phyloP scores from a whole-genome alignment of 2,113 vertebrate species.

The Rhea pennata region DNA sequence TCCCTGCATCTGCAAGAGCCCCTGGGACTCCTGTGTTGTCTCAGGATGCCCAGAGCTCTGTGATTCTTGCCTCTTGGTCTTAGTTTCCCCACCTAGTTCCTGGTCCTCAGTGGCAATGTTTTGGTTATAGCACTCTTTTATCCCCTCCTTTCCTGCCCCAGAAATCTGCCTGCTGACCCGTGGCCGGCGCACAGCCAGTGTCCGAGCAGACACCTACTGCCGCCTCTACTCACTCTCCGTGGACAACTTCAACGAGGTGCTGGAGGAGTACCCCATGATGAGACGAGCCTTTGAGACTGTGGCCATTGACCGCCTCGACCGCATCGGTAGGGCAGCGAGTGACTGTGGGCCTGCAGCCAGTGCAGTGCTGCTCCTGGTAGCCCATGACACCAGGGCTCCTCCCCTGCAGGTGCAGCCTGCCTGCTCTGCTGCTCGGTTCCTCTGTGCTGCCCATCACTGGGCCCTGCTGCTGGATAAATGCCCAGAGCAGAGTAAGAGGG shows the following conservation, averaged over 20 bases:
- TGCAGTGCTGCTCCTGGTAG: accelerated
- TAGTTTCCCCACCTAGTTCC: neutral
- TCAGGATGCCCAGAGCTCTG: accelerated
- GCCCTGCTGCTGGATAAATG: neutral
- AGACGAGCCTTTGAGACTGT: slow-evolving; percentile 95
- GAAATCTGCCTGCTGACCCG: slow-evolving; percentile 97
- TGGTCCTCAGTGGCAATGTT: accelerated
- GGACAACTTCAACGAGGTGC: slow-evolving; percentile 97
- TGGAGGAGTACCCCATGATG: slow-evolving; percentile 99
- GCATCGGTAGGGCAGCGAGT: slow-evolving; percentile 84
- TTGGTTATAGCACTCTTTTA: neutral
- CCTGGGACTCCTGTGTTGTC: accelerated
- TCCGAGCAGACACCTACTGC: slow-evolving; percentile 94
- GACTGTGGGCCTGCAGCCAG: accelerated
- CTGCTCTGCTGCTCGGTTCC: neutral
- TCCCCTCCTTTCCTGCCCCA: slow-evolving; percentile 19
- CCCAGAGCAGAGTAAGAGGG: neutral
- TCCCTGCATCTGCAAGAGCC: accelerated
- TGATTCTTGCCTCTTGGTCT: neutral
- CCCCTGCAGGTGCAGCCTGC: neutral
- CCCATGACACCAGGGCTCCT: neutral
- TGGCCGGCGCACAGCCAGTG: slow-evolving; percentile 92
- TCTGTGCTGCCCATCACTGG: neutral
- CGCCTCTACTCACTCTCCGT: slow-evolving; percentile 95
- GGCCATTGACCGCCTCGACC: slow-evolving; percentile 95